Evolutionary conservation across 2,797 vertebrate species (phyloP).

Genomic region (Knipowitschia caucasica): DNA sequence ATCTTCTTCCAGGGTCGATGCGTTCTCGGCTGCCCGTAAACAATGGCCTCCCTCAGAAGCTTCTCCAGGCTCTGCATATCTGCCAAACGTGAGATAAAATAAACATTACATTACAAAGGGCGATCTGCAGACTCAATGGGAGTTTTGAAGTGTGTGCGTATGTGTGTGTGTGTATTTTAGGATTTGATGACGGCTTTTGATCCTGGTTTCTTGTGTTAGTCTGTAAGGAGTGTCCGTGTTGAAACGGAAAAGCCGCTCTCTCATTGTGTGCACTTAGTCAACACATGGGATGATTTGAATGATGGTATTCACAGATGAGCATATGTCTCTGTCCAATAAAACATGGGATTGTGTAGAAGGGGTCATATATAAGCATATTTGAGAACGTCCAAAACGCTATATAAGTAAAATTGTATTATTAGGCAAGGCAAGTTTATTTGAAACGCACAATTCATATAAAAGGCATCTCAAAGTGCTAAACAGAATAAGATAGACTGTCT

Average conservation of each 20-base stretch:
- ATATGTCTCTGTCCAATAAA: too few species aligned
- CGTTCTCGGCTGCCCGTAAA: slow-evolving; percentile 92
- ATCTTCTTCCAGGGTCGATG: slow-evolving; percentile 98
- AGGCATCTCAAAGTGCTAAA: too few species aligned
- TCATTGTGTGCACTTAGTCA: neutral
- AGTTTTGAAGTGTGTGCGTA: neutral
- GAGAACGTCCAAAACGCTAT: too few species aligned
- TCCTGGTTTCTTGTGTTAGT: neutral
- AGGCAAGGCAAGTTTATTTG: too few species aligned
- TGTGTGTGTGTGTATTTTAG: slow-evolving; percentile 42
- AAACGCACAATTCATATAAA: too few species aligned
- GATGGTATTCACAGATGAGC: too few species aligned
- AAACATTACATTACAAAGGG: slow-evolving; percentile 2
- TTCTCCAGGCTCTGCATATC: slow-evolving; percentile 98
- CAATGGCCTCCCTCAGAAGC: slow-evolving; percentile 92
- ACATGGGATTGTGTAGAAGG: too few species aligned
- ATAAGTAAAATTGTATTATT: too few species aligned
- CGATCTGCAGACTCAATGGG: neutral
- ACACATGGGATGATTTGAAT: too few species aligned
- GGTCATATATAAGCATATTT: too few species aligned
- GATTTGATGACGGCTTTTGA: slow-evolving; percentile 6
- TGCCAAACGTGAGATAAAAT: slow-evolving; percentile 39
- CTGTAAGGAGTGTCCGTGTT: neutral
- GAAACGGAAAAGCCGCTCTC: slow-evolving; percentile 7
- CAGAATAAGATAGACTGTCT: too few species aligned